A percentile compares a stretch with the other conserved stretches of the same genome.
These are phyloP conservation scores for Macropodus opercularis DNA, from an alignment of 2,797 vertebrate species.

Conservation along the genomic window DNA sequence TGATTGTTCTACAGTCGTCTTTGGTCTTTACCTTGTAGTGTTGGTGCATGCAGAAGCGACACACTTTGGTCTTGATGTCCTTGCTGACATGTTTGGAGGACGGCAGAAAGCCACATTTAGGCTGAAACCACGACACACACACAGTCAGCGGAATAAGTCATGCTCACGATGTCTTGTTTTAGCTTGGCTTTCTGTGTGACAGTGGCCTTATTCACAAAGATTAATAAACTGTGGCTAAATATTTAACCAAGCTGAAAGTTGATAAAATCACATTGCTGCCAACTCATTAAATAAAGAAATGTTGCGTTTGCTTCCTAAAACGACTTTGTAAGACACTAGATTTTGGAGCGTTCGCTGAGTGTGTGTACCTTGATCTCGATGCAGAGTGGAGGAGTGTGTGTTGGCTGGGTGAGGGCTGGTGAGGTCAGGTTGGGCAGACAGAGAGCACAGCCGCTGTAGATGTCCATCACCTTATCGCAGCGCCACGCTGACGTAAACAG, in stretches of 20 bases:
- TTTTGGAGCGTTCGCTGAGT: no score
- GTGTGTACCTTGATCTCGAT: constrained; percentile 92
- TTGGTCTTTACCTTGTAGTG: constrained; percentile 92
- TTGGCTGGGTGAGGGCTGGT: constrained; percentile 83
- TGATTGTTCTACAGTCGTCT: no score
- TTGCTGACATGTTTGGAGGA: constrained; percentile 90
- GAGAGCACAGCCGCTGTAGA: constrained; percentile 93
- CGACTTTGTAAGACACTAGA: no score
- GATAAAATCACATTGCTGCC: no score
- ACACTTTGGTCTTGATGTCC: constrained; percentile 93
- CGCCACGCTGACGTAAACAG: constrained; percentile 84
- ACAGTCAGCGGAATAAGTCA: constrained; percentile 16
- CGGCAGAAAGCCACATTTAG: constrained; percentile 97
- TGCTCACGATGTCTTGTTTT: constrained; percentile 1
- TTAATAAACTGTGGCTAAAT: no score
- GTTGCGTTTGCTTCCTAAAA: no score
- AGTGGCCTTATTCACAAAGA: constrained; percentile 3
- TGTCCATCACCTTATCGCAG: constrained; percentile 97
- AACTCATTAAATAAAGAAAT: no score
- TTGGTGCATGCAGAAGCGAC: constrained; percentile 98
- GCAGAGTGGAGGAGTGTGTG: constrained; percentile 90
- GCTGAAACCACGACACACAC: constrained; percentile 76
- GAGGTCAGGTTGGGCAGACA: constrained; percentile 95
- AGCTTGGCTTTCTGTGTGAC: constrained; percentile 4
- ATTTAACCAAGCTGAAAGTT: not conserved